Percentiles rank a stretch among this genome's conserved stretches.
phyloP scores from a whole-genome alignment of 2,888 invertebrate genomes.

The Dexiosoma caninum region DNA sequence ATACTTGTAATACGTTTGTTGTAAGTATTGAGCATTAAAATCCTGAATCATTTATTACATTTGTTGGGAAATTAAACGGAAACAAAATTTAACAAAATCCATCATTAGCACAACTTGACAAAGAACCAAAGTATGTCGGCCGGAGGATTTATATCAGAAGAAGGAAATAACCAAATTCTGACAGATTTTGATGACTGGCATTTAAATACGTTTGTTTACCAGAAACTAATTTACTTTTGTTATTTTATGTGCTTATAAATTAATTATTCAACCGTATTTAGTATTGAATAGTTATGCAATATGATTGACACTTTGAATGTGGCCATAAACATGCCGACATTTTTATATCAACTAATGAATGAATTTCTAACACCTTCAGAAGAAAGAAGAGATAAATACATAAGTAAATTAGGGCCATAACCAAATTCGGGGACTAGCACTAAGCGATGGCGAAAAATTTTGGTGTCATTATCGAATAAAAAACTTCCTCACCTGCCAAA shows the following conservation, averaged over 20 bases:
- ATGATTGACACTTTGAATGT: background rate
- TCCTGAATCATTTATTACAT: background rate
- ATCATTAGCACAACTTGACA: background rate
- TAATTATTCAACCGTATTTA: constrained; percentile 9
- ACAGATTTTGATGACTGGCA: constrained; percentile 8
- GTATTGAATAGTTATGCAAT: background rate
- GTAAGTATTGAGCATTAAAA: too few relatives aligned
- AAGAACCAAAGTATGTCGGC: background rate
- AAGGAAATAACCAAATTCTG: constrained; percentile 15
- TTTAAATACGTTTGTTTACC: background rate
- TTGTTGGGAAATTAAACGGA: background rate
- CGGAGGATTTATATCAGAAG: background rate
- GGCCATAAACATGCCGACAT: background rate
- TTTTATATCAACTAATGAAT: background rate
- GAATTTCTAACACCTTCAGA: background rate
- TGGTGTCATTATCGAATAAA: too few relatives aligned
- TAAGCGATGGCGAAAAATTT: too few relatives aligned
- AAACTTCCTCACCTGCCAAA: too few relatives aligned
- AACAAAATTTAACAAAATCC: background rate
- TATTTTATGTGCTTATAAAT: background rate
- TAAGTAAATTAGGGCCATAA: too few relatives aligned
- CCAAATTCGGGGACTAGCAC: too few relatives aligned
- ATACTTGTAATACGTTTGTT: too few relatives aligned
- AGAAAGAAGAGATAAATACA: background rate
- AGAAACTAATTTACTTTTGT: background rate